Evolutionary conservation across 2,113 vertebrate genomes (phyloP), one percentile per base, ranked within the genome.

Genomic region (Embiotoca jacksoni): DNA sequence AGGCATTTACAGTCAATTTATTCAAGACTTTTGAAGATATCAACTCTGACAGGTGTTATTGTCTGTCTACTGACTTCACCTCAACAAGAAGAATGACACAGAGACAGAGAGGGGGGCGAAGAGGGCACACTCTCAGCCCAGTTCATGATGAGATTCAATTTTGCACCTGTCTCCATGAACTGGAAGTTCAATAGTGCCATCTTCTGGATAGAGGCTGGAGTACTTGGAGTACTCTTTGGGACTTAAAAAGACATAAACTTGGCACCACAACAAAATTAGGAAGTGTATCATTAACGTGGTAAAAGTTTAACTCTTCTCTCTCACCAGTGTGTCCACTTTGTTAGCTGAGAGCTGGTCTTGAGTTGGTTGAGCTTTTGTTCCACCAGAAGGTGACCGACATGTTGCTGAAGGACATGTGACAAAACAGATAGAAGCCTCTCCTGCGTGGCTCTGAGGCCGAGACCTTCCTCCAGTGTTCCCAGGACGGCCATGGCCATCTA

Each of bases 141-240:
- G 7, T 50, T 81, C 31, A 56, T 66, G 60, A 65, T 65, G 44
- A 69, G 64, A 63, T 59, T 4, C 50, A 23, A 39, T 53, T 46
- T n/a, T 56, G 30, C 75, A 55, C 9, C 39, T 7, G 14, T 35
- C 57, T 36, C 5, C 31, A 35, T 37, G 7, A 52, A 35, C 46
- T 37, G 23, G 16, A 47, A 47, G 76, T 58, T 74, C 83, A 83
- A 84, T 67, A 90, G 61, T 92, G 89, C 91, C 94, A 86, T 85
- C 93, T 92, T 44, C 76, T 91, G 93, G 86, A 50, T 54, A 6
- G 5, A 66, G 54, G 16, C 2, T 44, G 11, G 23, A 23, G 23
- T 23, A 23, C 23, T 23, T 23, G 23, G 23, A 23, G 23, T 23
- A 44, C 10, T 3, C 41, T 44, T 44, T 44, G 10, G 10, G 41